Conservation (phyloP, 2,888 invertebrate species). For the Prosapia bicincta region DNA sequence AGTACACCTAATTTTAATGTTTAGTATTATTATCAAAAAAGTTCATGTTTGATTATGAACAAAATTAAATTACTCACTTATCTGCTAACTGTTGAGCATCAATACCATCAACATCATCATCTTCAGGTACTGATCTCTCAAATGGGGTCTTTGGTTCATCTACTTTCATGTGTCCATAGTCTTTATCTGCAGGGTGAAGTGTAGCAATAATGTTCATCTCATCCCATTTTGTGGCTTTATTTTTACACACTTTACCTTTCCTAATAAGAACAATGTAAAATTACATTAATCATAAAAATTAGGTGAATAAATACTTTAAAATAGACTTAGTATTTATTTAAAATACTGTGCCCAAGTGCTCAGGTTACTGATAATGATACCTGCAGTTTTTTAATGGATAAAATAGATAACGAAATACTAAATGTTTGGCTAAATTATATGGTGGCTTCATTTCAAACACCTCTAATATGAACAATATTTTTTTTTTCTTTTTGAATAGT, state of each 20-base stretch:
- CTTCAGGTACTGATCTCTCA: slow-evolving; percentile 54
- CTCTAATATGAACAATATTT: no score
- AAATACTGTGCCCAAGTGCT: no score
- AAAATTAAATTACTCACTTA: slow-evolving; percentile 65
- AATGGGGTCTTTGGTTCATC: slow-evolving; percentile 98
- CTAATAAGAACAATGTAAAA: neutral
- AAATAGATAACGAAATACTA: no score
- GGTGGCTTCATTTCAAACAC: no score
- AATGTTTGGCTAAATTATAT: no score
- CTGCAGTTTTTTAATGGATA: no score
- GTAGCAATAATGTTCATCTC: slow-evolving; percentile 99
- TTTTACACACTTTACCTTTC: slow-evolving; percentile 27
- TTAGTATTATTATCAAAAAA: no score
- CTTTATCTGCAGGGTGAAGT: slow-evolving; percentile 95
- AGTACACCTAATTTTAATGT: no score
- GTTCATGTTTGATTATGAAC: no score
- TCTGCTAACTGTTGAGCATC: slow-evolving; percentile 71
- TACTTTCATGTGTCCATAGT: slow-evolving; percentile 98
- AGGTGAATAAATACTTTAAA: neutral
- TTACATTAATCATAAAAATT: neutral
- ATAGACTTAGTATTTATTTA: no score
- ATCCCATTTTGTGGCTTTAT: slow-evolving; percentile 76
- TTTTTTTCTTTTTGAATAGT: no score
- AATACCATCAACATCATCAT: slow-evolving; percentile 58
- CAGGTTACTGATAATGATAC: no score